Conservation (phyloP, 2,113 vertebrate species). For the Eurypyga helias region DNA sequence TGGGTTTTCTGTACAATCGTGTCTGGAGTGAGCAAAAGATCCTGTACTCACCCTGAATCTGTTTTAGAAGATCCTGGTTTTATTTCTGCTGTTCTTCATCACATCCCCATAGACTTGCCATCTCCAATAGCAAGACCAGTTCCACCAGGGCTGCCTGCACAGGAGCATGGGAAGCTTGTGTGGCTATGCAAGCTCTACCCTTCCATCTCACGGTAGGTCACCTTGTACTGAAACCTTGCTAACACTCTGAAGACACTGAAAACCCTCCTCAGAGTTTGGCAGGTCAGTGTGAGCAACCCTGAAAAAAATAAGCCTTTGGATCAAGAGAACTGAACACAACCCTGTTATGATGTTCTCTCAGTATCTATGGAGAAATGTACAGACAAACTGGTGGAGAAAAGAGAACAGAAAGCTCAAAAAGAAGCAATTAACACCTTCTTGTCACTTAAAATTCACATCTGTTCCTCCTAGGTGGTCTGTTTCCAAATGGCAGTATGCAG, state of each 20-base stretch:
- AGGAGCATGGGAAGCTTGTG: not conserved
- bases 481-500: not conserved
- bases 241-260: not conserved
- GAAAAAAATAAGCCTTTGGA: not conserved
- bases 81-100: not conserved
- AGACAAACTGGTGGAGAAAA: not conserved
- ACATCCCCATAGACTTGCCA: not conserved
- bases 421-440: not conserved
- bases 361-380: not conserved
- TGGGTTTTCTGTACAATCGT: constrained; percentile 8
- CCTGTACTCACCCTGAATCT: not conserved
- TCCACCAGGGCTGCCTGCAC: not conserved
- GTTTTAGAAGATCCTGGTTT: not conserved
- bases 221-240: not conserved
- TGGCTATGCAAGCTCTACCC: not conserved
- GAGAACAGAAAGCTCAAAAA: not conserved
- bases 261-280: not conserved
- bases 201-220: not conserved
- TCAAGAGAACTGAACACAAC: not conserved
- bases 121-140: not conserved
- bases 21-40: not conserved
- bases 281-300: not conserved
- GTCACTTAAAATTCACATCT: not conserved
- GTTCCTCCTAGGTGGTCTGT: not conserved
- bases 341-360: not conserved